Base-by-base conservation (phyloP, 1,140 invertebrate species). In the Maniola jurtina region DNA sequence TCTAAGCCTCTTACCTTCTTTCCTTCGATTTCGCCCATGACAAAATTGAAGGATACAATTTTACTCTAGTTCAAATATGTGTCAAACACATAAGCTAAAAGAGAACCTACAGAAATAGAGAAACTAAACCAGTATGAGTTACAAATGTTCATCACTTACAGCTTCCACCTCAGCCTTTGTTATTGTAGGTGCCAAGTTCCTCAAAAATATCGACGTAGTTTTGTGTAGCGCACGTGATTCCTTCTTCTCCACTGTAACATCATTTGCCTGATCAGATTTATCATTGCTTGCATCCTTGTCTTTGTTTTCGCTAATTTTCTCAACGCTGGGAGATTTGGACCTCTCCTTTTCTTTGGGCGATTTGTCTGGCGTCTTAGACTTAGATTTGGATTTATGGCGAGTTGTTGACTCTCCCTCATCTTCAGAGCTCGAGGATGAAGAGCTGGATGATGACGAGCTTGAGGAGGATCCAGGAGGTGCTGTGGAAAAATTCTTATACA, bases 141-240 rank as follows among this genome's bases (percentile, higher is more conserved):
- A 25, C 25, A 25, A 25, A 25, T 1, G 25, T 16, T 13, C 6
- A 47, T 40, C 66, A 92, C 94, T 93, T 90, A 97, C 95, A n/a
- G 96, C 95, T 93, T 99, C 98, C 6, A 99, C 96, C 93, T 99
- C 99, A 56, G 96, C 95, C 84, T 98, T 98, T 0, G 97, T 99
- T 59, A 99, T 99, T 3, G 96, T 96, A 0, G 98, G 97, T 0
- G 98, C 96, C 36, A 99, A 92, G 90, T 99, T 99, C 35, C 98
- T 92, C 13, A 99, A 92, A 80, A 99, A 99, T 68, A 99, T 99
- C 0, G 98, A 99, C 15, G 96, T 96, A 4, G 99, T 99, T 86
- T 97, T 97, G 83, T 99, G 98, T 16, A 96, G 87, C 25, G 94
- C 94, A 64, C 94, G 92, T 0, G 93, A 93, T 81, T 95, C 94